Evolutionary conservation across 2,888 invertebrate species (phyloP).

Genomic region (Campoplex nolae): DNA sequence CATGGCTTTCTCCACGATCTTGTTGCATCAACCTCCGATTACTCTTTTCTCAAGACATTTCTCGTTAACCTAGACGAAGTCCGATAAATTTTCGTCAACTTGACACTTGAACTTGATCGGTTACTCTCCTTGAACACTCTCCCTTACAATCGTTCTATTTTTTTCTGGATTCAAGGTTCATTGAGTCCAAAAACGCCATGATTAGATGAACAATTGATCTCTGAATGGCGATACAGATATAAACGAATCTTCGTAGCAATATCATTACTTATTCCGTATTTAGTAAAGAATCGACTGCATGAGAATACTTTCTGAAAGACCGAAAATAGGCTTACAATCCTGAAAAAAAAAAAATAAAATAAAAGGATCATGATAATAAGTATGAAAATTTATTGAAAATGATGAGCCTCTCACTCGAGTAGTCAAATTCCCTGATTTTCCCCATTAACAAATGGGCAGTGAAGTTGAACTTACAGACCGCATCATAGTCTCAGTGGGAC

Average conservation of each 20-base stretch:
- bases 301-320: neutral
- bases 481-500: constrained; percentile 42
- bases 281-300: neutral
- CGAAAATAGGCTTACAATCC: neutral
- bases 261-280: neutral
- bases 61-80: neutral
- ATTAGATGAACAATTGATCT: neutral
- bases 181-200: constrained; percentile 27
- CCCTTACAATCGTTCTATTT: neutral
- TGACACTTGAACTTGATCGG: constrained; percentile 47
- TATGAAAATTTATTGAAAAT: constrained; percentile 72
- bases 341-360: neutral
- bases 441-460: constrained; percentile 29
- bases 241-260: neutral
- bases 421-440: constrained; percentile 14
- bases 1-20: neutral
- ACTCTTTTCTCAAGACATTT: constrained; percentile 20
- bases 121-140: constrained; percentile 17
- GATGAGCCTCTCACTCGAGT: constrained; percentile 67
- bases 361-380: neutral
- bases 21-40: constrained; percentile 18
- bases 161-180: constrained; percentile 11
- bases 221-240: neutral
- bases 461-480: constrained; percentile 35
- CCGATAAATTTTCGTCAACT: neutral